Conservation (phyloP, 2,888 invertebrate species). For the Ptychoptera contaminata region DNA sequence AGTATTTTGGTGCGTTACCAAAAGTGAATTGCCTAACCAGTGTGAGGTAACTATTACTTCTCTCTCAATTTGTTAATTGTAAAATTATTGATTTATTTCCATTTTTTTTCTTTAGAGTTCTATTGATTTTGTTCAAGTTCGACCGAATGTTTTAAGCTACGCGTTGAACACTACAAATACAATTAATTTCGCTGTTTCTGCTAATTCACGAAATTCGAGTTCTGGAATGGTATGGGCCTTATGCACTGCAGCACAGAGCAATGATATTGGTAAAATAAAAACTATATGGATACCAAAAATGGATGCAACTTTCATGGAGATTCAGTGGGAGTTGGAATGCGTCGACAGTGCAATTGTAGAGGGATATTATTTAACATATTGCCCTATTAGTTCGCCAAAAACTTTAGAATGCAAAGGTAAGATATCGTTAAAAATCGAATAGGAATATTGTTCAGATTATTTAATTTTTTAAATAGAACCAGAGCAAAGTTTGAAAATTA, state of each 20-base stretch:
- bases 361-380: constrained; percentile 63
- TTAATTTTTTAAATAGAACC: constrained; percentile 26
- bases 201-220: constrained; percentile 49
- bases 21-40: constrained; percentile 38
- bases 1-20: constrained; percentile 60
- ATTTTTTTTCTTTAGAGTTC: constrained; percentile 33
- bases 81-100: constrained; percentile 3
- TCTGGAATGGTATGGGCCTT: constrained; percentile 78
- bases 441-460: too few relatives aligned
- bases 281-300: constrained; percentile 34
- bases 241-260: constrained; percentile 32
- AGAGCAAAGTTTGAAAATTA: constrained; percentile 18
- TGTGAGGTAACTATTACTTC: constrained; percentile 35
- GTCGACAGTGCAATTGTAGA: constrained; percentile 53
- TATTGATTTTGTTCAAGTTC: constrained; percentile 37
- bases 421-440: too few relatives aligned
- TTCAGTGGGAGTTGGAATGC: constrained; percentile 66
- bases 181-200: constrained; percentile 60
- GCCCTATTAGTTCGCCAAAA: constrained; percentile 35
- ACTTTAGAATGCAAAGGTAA: too few relatives aligned
- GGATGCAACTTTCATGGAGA: constrained; percentile 37
- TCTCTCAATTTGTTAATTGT: not conserved
- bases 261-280: constrained; percentile 37
- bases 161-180: constrained; percentile 22
- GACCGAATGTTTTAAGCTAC: too few relatives aligned